These are phyloP conservation scores for Echinops telfairi DNA, from an alignment of 2,113 vertebrate species.

Conservation along the genomic window DNA sequence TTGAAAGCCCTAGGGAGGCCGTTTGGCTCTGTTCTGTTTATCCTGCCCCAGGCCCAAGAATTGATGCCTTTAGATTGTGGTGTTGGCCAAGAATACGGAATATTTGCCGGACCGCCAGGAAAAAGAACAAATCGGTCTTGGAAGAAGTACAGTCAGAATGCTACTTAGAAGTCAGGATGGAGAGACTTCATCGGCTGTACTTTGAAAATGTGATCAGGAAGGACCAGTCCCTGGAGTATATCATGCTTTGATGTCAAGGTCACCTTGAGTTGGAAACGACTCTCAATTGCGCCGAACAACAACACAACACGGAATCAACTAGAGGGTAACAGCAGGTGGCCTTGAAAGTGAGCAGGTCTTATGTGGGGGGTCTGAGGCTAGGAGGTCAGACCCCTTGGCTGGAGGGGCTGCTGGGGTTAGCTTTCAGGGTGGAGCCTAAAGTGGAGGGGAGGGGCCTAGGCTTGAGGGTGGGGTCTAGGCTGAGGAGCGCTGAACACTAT, in stretches of 20 bases:
- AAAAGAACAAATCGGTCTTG: neutral
- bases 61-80: neutral
- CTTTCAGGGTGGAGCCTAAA: neutral
- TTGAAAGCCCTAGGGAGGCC: neutral
- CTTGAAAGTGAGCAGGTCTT: slow-evolving; percentile 4
- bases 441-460: neutral
- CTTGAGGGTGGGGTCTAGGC: neutral
- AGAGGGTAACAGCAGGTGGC: neutral
- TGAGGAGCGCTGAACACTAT: neutral
- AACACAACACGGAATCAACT: too few species aligned
- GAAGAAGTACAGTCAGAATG: neutral
- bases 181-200: neutral
- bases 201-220: neutral
- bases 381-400: neutral
- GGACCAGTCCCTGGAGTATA: too few species aligned
- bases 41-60: neutral
- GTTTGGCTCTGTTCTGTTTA: neutral
- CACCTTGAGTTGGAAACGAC: too few species aligned
- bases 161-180: neutral
- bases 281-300: too few species aligned
- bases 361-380: neutral
- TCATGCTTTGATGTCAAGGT: too few species aligned
- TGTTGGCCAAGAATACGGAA: neutral
- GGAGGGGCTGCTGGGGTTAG: neutral
- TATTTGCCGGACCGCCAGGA: neutral